A percentile compares a stretch with the other conserved stretches of the same genome.
phyloP scores from a whole-genome alignment of 2,113 vertebrate species.

The Carettochelys insculpta region DNA sequence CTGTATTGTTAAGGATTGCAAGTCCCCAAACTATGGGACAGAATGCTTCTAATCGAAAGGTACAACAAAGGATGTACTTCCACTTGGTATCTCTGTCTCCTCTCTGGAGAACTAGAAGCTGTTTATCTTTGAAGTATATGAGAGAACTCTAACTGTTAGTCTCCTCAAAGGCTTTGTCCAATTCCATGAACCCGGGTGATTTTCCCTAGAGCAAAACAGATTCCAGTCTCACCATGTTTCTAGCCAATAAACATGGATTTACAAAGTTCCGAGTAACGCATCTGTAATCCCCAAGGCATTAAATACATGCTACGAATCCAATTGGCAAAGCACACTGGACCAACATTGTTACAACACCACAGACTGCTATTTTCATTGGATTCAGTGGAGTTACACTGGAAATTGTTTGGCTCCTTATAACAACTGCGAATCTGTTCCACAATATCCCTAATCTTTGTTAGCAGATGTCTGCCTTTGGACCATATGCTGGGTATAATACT shows the following conservation, averaged over 20 bases:
- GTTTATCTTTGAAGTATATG: background rate
- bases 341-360: slow-evolving; percentile 13
- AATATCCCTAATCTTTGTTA: slow-evolving; percentile 63
- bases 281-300: background rate
- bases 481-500: slow-evolving; percentile 65
- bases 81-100: background rate
- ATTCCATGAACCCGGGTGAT: background rate
- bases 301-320: background rate
- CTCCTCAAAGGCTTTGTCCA: background rate
- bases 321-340: background rate
- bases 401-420: slow-evolving; percentile 61
- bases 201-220: background rate
- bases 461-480: slow-evolving; percentile 71
- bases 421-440: slow-evolving; percentile 42
- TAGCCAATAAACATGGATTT: slow-evolving; percentile 9
- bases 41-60: background rate
- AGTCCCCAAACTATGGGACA: rapidly evolving
- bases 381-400: slow-evolving; percentile 29
- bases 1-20: background rate
- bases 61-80: rapidly evolving
- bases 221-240: background rate
- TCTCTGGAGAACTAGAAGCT: background rate
- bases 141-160: background rate
- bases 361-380: slow-evolving; percentile 36
- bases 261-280: slow-evolving; percentile 17